Evolutionary conservation across 2,888 invertebrate genomes (phyloP), one percentile per base, ranked within the genome.

Genomic region (Trypoxylon attenuatum): DNA sequence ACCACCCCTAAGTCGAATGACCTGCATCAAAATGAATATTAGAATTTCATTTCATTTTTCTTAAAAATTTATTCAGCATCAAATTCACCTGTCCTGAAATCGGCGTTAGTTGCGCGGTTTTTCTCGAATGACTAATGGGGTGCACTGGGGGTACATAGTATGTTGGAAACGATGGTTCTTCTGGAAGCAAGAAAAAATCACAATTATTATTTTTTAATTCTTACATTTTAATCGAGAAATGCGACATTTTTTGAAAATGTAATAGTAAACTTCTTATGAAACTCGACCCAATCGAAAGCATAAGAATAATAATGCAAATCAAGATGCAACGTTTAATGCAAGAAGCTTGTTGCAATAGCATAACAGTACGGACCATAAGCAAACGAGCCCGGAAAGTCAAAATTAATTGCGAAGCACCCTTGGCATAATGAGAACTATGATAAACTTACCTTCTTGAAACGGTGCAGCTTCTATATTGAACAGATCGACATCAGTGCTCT

Each of bases 1-100:
- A 10, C 89, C 89, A 15, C 88, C 89, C 42, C 89, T 82, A 23
- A 89, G 77, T 29, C 89, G 82, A 25, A 89, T 52, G n/a, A 81
- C 67, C 85, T 89, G 76, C 23, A 51, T 51, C 23, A n/a, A 38
- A 57, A 6, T n/a, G 16, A 16, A 41, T 1, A 46, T 33, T 41
- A n/a, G 23, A 46, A 51, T 42, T 51, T 33, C 5, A 5, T 2
- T 46, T 22, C 21, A 33, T 42, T 41, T 13, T 19, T 41, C 43
- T 21, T 6, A 23, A 29, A 39, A 33, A 42, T 39, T 21, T 8
- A 5, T 27, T 33, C 4, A 19, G 41, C 16, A 60, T 18, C 22
- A 25, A 10, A 27, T 38, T 64, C 69, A 86, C 86, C 76, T 87
- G 85, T 0, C 86, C 86, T 27, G 85, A 84, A 50, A 77, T 60